Base-by-base conservation (phyloP, 2,113 vertebrate species). In the Periophthalmodon schlosseri region DNA sequence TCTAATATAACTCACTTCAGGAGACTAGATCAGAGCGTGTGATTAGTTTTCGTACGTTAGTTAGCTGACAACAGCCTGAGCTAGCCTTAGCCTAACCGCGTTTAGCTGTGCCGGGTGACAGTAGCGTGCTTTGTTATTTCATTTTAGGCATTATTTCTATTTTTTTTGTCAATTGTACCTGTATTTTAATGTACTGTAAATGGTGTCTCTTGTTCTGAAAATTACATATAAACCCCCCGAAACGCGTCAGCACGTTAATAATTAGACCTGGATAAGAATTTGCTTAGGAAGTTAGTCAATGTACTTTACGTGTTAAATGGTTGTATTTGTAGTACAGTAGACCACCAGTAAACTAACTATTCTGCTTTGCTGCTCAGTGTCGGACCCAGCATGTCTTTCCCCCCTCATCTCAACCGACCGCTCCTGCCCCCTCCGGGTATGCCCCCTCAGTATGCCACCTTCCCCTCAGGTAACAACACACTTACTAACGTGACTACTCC, bases 341-440 rank as follows among this genome's bases (percentile, higher is more conserved):
- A 56, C 20, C 12, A 23, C 3, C 4, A 0, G 11, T 58, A 58
- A 57, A 23, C 56, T 23, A 4, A 18, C 74, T 21, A 2, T 67
- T 87, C 66, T 79, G 74, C 90, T 69, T 70, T 14, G 36, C 50
- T 98, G 97, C 94, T 94, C 60, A 75, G 76, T 78, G 46, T n/a
- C 0, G 46, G 64, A 88, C 23, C 75, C 84, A 96, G 87, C 87
- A 99, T 98, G 97, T 98, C 97, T 75, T 99, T 97, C 66, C 97
- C 97, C 79, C 97, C 97, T 87, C 97, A 99, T 91, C 93, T 99
- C 86, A 98, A 97, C 93, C 97, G 97, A 81, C 95, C 97, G 84
- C 95, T 97, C 0, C 94, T 99, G 88, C 97, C 97, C 11, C 97
- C 96, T 3, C 91, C 91, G 47, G 97, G 97, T 80, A 96, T 99